Evolutionary conservation across 1,140 invertebrate genomes (phyloP).

Genomic region (Psilanteris sp.): DNA sequence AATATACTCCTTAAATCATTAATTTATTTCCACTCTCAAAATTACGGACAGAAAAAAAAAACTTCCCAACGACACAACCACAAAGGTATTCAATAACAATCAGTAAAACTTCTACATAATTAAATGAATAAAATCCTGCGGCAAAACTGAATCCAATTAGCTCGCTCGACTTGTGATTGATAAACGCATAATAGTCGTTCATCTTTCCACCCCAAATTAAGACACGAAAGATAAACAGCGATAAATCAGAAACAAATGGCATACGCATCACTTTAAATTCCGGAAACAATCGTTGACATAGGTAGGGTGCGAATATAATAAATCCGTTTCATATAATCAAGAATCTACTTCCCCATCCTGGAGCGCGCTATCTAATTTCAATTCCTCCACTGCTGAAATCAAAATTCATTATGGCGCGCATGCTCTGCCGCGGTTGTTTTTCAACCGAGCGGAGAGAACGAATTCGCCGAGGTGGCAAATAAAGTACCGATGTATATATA

Average conservation of each 20-base stretch:
- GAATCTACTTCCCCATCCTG: background rate
- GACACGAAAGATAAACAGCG: too few relatives aligned
- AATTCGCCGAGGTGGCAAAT: constrained; percentile 60
- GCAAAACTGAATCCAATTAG: too few relatives aligned
- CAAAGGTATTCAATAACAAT: too few relatives aligned
- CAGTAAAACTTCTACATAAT: too few relatives aligned
- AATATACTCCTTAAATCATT: too few relatives aligned
- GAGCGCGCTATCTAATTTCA: constrained; percentile 22
- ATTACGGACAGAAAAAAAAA: too few relatives aligned
- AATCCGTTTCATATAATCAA: constrained; percentile 13
- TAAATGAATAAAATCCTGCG: too few relatives aligned
- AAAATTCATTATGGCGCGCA: constrained; percentile 54
- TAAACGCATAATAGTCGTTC: too few relatives aligned
- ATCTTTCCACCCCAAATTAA: too few relatives aligned
- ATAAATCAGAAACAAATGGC: background rate
- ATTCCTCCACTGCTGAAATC: constrained; percentile 18
- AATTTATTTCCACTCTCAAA: too few relatives aligned
- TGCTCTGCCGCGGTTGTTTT: constrained; percentile 32
- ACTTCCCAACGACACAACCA: too few relatives aligned
- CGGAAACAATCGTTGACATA: constrained; percentile 3
- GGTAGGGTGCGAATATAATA: background rate
- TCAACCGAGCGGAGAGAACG: constrained; percentile 47
- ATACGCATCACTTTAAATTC: background rate
- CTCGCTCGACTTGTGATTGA: too few relatives aligned
- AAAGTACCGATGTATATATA: constrained; percentile 45